phyloP scores from a whole-genome alignment of 2,888 invertebrate genomes.

The Pristionchus japonicus region DNA sequence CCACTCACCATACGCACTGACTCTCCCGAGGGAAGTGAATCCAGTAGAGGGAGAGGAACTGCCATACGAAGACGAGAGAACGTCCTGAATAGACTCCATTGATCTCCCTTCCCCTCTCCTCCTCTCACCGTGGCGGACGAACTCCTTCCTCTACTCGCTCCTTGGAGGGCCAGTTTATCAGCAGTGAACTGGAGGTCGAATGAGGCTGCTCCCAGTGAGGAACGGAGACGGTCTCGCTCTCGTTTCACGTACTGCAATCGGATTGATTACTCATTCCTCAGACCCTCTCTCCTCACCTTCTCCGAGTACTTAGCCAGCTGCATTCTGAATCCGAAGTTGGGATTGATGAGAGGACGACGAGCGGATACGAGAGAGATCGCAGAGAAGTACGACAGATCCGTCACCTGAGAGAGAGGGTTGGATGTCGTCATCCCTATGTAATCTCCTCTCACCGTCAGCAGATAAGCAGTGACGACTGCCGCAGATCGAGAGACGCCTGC shows the following conservation, averaged over 20 bases:
- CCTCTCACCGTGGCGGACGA: not conserved
- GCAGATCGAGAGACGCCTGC: slow-evolving; percentile 68
- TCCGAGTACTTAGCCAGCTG: slow-evolving; percentile 64
- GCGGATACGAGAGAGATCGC: slow-evolving; percentile 59
- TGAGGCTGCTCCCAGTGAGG: not conserved
- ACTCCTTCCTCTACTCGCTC: not conserved
- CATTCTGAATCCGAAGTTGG: slow-evolving; percentile 71
- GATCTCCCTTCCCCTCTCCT: not conserved
- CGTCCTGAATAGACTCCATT: not conserved
- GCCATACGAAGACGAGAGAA: not conserved
- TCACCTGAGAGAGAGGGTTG: slow-evolving; percentile 43
- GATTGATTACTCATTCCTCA: not conserved
- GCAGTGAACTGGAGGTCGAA: slow-evolving; percentile 45
- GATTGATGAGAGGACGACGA: slow-evolving; percentile 58
- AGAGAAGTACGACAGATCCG: slow-evolving; percentile 56
- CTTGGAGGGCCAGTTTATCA: slow-evolving; percentile 20
- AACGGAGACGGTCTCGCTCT: slow-evolving; percentile 30
- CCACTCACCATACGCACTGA: not conserved
- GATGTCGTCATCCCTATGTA: not conserved
- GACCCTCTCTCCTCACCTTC: slow-evolving; percentile 48
- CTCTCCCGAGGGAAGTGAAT: not conserved
- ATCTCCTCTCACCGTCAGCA: slow-evolving; percentile 53
- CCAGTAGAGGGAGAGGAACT: slow-evolving; percentile 33
- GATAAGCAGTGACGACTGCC: slow-evolving; percentile 66
- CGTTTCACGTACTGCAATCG: slow-evolving; percentile 26